phyloP scores from a whole-genome alignment of 2,888 invertebrate genomes.

The Chaetogeoica ovagalla region DNA sequence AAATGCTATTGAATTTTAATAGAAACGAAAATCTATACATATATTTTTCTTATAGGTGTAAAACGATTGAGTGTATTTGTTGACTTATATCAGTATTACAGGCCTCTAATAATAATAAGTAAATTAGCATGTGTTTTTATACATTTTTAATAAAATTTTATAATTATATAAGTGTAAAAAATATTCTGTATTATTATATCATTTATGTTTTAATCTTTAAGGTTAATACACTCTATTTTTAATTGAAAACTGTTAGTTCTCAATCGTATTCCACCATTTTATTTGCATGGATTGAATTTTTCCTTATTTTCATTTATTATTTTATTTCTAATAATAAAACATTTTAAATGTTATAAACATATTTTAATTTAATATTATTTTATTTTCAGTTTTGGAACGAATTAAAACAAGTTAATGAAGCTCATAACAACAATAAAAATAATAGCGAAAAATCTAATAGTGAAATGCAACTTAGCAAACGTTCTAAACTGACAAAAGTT shows the following conservation, averaged over 20 bases:
- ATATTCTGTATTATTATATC: not conserved
- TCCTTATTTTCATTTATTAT: not conserved
- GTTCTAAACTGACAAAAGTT: conserved; percentile 50
- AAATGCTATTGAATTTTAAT: conserved; percentile 5
- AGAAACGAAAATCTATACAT: not conserved
- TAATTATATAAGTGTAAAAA: not conserved
- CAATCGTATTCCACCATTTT: conserved; percentile 31
- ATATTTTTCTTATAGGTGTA: conserved; percentile 8
- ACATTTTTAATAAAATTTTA: not conserved
- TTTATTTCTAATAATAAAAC: not conserved
- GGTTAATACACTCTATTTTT: not conserved
- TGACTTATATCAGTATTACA: not conserved
- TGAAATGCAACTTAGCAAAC: conserved; percentile 54
- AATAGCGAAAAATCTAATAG: conserved; percentile 54
- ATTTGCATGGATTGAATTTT: conserved; percentile 47
- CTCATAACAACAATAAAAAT: conserved; percentile 56
- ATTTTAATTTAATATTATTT: conserved; percentile 53
- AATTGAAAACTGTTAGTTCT: conserved; percentile 1
- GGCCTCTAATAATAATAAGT: not conserved
- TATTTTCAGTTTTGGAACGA: conserved; percentile 72
- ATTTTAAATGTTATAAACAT: not conserved
- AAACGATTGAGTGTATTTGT: conserved; percentile 31
- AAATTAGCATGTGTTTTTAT: not conserved
- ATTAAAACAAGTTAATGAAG: conserved; percentile 65
- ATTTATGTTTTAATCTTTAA: not conserved